Base-by-base conservation (phyloP, 2,797 vertebrate genomes). In the Xiphophorus birchmanni region DNA sequence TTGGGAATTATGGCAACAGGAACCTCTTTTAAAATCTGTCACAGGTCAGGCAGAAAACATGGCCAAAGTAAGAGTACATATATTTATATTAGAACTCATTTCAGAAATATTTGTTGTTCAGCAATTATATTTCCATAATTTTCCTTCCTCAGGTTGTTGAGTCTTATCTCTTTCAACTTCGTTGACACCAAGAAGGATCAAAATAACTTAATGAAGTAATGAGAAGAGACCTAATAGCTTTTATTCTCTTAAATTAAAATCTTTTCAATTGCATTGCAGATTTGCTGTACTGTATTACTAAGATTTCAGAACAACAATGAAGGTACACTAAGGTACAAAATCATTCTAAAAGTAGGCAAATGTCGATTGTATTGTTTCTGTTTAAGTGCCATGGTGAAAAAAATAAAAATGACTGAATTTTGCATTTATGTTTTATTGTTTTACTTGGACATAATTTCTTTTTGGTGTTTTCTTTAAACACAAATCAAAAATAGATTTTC, bases 11-110 rank as follows among this genome's bases (percentile, higher is more conserved):
- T 97, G 97, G 97, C 93, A 96, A 80, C 95, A 97, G 77, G 96
- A 96, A 88, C 95, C 94, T 82, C 93, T 91, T 84, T 94, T 97
- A 84, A 96, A 95, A 92, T 96, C 93, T 85, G 94, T 96, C 91
- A 96, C 97, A 83, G 97, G 97, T 94, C 94, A 95, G 93, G 96
- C 97, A 91, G 96, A 96, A 94, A 96, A 96, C 91, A 93, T 97
- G 89, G 96, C 96, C 93, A 97, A 97, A 97, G 98, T 98, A 94
- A 95, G 86, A 73, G 2, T 12, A 26, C 15, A 45, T 35, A 10
- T 45, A 26, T 40, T 23, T 12, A 74, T 54, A 76, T 45, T 54
- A 4, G 5, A n/a, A 7, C 23, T 56, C 42, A 45, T 77, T 65
- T 69, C 9, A 32, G 48, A 65, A 78, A 77, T 65, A 79, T 26